phyloP scores from a whole-genome alignment of 2,888 invertebrate species.

The Pachydiplax longipennis region DNA sequence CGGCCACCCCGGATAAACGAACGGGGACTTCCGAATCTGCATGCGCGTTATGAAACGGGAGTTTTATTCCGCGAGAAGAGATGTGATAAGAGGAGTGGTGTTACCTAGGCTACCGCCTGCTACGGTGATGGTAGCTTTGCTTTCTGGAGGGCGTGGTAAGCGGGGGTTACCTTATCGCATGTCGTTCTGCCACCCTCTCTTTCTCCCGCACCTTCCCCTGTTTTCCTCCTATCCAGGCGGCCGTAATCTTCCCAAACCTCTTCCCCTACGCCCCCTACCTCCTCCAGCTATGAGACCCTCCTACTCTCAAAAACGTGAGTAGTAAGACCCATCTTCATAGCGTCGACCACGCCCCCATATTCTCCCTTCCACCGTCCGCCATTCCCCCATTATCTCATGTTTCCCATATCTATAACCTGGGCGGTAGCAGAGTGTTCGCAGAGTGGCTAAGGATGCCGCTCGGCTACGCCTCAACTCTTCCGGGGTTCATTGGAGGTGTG shows the following conservation, averaged over 20 bases:
- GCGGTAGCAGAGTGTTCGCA: slow-evolving; percentile 3
- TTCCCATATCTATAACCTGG: slow-evolving; percentile 27
- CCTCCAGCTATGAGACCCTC: not conserved
- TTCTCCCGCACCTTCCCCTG: not conserved
- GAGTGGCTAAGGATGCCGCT: not conserved
- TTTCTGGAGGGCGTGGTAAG: not conserved
- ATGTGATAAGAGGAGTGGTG: not conserved
- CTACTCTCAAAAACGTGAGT: slow-evolving; percentile 25
- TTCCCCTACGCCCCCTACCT: not conserved
- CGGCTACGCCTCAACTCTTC: not conserved
- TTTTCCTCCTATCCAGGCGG: not conserved
- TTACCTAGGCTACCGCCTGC: not conserved
- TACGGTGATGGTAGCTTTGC: slow-evolving; percentile 20
- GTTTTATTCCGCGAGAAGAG: not conserved
- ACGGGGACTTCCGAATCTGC: no score
- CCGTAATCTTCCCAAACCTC: slow-evolving; percentile 21
- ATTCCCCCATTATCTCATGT: not conserved
- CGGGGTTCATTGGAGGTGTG: not conserved
- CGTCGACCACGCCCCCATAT: slow-evolving; percentile 24
- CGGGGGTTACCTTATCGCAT: slow-evolving; percentile 40
- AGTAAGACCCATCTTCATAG: slow-evolving; percentile 24
- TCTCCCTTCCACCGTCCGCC: not conserved
- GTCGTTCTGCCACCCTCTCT: not conserved
- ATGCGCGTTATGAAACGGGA: not conserved
- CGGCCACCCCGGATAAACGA: no score